These are phyloP conservation scores for Rhadina sibilatrix DNA, from an alignment of 2,113 vertebrate genomes.

Conservation along the genomic window DNA sequence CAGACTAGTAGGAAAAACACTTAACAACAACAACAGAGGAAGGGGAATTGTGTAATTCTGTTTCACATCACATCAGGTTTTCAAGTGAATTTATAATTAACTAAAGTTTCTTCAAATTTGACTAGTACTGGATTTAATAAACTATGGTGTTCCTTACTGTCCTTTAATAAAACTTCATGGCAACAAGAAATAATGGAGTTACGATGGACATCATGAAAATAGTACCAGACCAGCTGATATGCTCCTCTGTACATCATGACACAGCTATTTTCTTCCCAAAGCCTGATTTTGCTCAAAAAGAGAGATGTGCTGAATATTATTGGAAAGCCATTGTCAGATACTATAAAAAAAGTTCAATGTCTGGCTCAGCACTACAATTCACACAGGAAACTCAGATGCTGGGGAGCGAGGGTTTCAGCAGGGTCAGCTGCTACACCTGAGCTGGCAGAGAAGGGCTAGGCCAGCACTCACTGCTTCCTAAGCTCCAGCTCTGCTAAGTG, in stretches of 20 bases:
- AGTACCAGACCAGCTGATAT: neutral
- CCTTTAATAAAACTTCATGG: conserved; percentile 22
- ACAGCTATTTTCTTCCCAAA: neutral
- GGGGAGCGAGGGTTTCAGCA: neutral
- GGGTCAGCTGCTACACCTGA: conserved; percentile 14
- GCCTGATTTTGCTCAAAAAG: neutral
- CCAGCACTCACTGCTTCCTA: neutral
- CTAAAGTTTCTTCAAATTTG: conserved; percentile 45
- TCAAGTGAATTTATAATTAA: conserved; percentile 44
- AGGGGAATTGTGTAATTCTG: neutral
- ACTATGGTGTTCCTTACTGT: neutral
- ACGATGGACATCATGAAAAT: neutral
- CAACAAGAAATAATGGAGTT: neutral
- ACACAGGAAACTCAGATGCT: neutral
- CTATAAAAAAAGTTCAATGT: neutral
- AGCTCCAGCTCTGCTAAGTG: conserved; percentile 9
- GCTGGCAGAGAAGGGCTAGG: neutral
- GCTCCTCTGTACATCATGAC: neutral
- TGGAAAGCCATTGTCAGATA: neutral
- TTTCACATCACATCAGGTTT: neutral
- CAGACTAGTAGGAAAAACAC: neutral
- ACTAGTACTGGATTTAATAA: conserved; percentile 20
- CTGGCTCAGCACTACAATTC: neutral
- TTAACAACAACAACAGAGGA: neutral
- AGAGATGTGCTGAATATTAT: neutral